A percentile compares a stretch with the other conserved stretches of the same genome.
Evolutionary conservation across 1,140 invertebrate genomes (phyloP).

Genomic region (Rhagoletis pomonella): DNA sequence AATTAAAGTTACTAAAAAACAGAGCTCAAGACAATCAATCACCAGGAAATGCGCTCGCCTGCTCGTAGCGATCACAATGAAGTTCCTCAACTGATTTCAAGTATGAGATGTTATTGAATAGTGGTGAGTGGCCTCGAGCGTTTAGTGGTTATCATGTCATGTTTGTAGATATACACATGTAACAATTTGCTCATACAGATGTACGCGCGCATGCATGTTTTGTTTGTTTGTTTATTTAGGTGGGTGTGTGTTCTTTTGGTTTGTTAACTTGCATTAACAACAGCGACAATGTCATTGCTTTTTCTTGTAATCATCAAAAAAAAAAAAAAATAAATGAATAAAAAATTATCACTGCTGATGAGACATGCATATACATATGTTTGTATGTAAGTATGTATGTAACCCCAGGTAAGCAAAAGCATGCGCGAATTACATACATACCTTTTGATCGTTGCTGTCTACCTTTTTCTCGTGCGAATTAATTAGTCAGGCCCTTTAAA

Average conservation of each 20-base stretch:
- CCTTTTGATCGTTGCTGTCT: no score
- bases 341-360: not conserved
- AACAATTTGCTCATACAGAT: constrained; percentile 1
- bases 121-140: not conserved
- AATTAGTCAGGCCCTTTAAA: no score
- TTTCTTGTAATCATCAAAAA: not conserved
- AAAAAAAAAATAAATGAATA: no score
- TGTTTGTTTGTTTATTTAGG: not conserved
- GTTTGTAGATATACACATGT: not conserved
- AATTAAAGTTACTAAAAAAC: not conserved
- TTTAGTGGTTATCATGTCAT: not conserved
- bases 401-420: no score
- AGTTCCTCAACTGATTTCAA: constrained; percentile 5
- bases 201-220: not conserved
- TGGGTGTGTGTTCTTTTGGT: constrained; percentile 16
- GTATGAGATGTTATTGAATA: not conserved
- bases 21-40: not conserved
- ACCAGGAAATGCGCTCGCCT: constrained; percentile 9
- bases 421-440: no score
- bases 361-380: not conserved
- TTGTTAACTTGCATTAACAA: not conserved
- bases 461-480: no score
- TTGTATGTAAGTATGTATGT: not conserved
- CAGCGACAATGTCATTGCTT: constrained; percentile 28
- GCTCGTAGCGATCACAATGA: not conserved